Conservation (phyloP, 2,888 invertebrate genomes). For the Anoncus sp. region DNA sequence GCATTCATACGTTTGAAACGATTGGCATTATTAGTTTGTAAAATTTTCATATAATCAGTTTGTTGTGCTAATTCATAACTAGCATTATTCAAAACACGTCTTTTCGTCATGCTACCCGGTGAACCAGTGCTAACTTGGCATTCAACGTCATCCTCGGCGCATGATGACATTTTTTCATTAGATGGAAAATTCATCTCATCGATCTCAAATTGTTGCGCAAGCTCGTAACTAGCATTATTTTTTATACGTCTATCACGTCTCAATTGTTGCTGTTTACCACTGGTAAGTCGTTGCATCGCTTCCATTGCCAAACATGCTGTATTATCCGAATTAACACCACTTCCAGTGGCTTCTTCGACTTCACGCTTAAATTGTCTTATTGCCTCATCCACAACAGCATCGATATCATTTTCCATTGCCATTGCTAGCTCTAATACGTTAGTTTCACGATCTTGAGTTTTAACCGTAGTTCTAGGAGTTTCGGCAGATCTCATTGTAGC, state of each 20-base stretch:
- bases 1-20: constrained; percentile 79
- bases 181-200: constrained; percentile 70
- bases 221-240: constrained; percentile 81
- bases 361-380: constrained; percentile 76
- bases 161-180: constrained; percentile 50
- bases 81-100: constrained; percentile 75
- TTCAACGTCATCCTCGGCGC: constrained; percentile 60
- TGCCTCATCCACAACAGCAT: constrained; percentile 77
- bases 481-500: not conserved
- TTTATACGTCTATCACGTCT: constrained; percentile 70
- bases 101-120: no score
- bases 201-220: constrained; percentile 79
- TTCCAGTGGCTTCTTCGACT: constrained; percentile 72
- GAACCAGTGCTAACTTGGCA: no score
- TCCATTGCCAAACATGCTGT: constrained; percentile 57
- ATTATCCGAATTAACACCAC: no score
- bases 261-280: constrained; percentile 57
- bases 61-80: constrained; percentile 80
- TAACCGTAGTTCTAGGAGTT: constrained; percentile 74
- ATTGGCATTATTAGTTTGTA: constrained; percentile 59
- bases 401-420: constrained; percentile 78
- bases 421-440: constrained; percentile 76
- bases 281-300: constrained; percentile 62
- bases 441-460: constrained; percentile 78
- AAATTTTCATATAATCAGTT: constrained; percentile 75